Evolutionary conservation across 2,113 vertebrate genomes (phyloP).

Genomic region (Myiozetetes cayanensis): DNA sequence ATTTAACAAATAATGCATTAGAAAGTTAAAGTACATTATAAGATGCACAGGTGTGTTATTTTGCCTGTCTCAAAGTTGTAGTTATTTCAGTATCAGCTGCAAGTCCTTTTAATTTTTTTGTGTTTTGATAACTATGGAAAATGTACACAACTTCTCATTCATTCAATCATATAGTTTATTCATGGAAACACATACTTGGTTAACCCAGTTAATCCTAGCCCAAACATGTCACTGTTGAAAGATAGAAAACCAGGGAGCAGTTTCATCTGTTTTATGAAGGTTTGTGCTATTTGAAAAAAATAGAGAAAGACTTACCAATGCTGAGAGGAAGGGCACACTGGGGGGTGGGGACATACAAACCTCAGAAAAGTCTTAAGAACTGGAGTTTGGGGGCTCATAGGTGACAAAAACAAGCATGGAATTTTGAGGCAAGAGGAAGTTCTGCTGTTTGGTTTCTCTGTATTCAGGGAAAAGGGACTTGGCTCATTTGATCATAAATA

Average conservation of each 20-base stretch:
- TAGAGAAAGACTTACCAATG: fast-evolving
- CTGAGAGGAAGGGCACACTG: background rate
- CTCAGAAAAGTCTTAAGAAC: background rate
- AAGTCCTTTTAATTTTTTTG: background rate
- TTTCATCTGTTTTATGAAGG: background rate
- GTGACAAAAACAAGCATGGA: background rate
- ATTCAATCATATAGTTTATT: background rate
- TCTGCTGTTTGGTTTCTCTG: background rate
- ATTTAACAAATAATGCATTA: background rate
- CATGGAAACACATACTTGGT: background rate
- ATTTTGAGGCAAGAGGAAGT: background rate
- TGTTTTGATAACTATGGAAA: background rate
- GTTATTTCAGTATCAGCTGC: background rate
- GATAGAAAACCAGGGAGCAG: background rate
- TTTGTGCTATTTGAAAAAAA: background rate
- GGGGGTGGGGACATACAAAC: background rate
- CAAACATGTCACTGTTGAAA: background rate
- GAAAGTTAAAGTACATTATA: background rate
- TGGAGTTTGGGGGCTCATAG: background rate
- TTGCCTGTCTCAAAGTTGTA: background rate
- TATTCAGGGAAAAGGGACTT: background rate
- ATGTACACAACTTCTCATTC: background rate
- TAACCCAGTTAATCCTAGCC: background rate
- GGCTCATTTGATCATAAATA: background rate
- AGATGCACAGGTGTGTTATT: background rate